Conservation (phyloP, 2,113 vertebrate genomes). For the cat (Felis catus) region DNA sequence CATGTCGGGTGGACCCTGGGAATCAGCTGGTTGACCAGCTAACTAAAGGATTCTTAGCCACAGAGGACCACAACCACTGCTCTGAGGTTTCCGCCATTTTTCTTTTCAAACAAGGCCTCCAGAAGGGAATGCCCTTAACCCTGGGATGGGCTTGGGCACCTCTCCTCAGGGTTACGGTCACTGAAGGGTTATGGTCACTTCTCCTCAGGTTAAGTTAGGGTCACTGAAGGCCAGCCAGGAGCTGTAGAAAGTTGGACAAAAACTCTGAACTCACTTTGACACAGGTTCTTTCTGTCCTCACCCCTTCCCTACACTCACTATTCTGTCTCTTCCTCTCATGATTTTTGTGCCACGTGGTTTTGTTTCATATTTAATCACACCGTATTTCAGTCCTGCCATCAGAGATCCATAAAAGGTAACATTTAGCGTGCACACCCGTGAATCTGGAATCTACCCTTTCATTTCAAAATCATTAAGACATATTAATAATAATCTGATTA, state of each 20-base stretch:
- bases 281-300: not conserved
- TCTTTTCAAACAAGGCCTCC: not conserved
- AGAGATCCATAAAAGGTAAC: not conserved
- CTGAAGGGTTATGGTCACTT: not conserved
- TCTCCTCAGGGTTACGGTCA: not conserved
- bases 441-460: not conserved
- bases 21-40: not conserved
- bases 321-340: not conserved
- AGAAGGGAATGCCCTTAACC: not conserved
- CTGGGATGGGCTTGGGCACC: not conserved
- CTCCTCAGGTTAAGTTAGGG: not conserved
- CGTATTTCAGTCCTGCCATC: not conserved
- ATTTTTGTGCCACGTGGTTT: not conserved
- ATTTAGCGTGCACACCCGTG: not conserved
- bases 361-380: not conserved
- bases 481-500: not conserved
- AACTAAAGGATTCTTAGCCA: not conserved
- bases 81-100: not conserved
- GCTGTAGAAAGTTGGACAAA: not conserved
- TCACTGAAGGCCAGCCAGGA: not conserved
- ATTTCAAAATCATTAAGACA: not conserved
- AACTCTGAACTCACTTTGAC: not conserved
- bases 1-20: rapidly evolving
- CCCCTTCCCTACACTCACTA: not conserved
- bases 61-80: not conserved